Evolutionary conservation across 1,140 invertebrate species (phyloP).

Genomic region (Brachionus plicatilis): DNA sequence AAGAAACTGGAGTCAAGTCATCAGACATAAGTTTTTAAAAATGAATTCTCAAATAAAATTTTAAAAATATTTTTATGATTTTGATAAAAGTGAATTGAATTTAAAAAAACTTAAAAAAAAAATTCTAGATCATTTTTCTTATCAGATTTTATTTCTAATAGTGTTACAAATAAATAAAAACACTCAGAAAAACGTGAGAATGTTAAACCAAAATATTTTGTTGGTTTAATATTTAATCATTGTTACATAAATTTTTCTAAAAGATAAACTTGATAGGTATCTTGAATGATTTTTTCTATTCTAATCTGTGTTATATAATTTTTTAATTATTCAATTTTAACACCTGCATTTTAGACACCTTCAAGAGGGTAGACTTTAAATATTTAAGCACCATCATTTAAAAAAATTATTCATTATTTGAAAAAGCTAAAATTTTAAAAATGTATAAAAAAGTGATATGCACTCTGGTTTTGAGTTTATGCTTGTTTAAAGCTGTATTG

Average conservation of each 20-base stretch:
- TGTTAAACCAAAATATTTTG: not conserved
- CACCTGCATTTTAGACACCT: not conserved
- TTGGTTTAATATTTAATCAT: too few species aligned
- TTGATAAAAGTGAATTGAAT: too few species aligned
- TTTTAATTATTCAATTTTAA: not conserved
- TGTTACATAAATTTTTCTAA: not conserved
- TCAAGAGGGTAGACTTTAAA: not conserved
- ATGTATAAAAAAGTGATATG: not conserved
- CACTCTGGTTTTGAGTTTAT: not conserved
- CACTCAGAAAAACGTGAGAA: not conserved
- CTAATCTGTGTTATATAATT: not conserved
- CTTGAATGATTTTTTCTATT: not conserved
- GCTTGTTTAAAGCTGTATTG: not conserved
- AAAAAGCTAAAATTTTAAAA: not conserved
- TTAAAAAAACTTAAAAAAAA: too few species aligned
- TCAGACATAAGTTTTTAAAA: not conserved
- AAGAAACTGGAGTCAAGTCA: not conserved
- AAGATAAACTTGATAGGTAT: not conserved
- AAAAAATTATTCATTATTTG: not conserved
- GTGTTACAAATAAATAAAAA: not conserved
- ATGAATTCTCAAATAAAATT: too few species aligned
- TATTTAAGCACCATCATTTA: not conserved
- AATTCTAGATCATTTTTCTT: not conserved
- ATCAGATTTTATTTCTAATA: not conserved
- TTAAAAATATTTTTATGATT: too few species aligned